Evolutionary conservation across 2,113 vertebrate species (phyloP), one percentile per base, ranked within the genome.

Genomic region (Benitochromis conjunctus): DNA sequence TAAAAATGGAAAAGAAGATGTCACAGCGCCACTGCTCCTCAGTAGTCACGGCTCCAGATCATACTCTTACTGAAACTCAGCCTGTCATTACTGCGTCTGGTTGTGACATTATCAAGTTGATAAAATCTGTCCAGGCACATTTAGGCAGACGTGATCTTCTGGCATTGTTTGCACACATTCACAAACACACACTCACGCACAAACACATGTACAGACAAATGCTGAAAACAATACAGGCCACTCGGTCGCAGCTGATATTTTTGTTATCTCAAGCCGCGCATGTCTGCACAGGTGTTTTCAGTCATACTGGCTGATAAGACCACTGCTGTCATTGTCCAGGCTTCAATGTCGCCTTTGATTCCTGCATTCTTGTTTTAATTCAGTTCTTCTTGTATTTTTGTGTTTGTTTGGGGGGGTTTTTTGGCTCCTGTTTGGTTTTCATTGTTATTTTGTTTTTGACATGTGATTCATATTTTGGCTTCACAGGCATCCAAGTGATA

Each of bases 391-490:
- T 60, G 29, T 60, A 31, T n/a, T 62, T 62, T 62, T 34, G 29
- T 0, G 0, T 62, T 34, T 18, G 1, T 31, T 31, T 10, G 26
- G 26, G 18, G 3, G 0, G n/a, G n/a, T n/a, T 0, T n/a, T 64
- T 38, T 36, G 18, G 3, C 4, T 41, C 62, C 34, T 66, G 6
- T 66, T 41, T 41, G n/a, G 62, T 41, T 69, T 41, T 41, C 3
- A 41, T 69, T 21, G 36, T 36, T 66, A 66, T 66, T 66, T 4
- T 38, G 18, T 62, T 36, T 34, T 34, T 19, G 58, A 62, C 4
- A 6, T 36, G 9, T 1, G 1, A 18, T 62, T 18, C 16, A 16
- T 10, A 29, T 34, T 60, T 60, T 60, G 8, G 16, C 4, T 29
- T 62, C 29, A 62, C 16, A 46, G 16, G 31, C 29, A 34, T 62